A percentile compares a stretch with the other conserved stretches of the same genome.
phyloP scores from a whole-genome alignment of 2,888 invertebrate species.

The Tetrapedia diversipes region DNA sequence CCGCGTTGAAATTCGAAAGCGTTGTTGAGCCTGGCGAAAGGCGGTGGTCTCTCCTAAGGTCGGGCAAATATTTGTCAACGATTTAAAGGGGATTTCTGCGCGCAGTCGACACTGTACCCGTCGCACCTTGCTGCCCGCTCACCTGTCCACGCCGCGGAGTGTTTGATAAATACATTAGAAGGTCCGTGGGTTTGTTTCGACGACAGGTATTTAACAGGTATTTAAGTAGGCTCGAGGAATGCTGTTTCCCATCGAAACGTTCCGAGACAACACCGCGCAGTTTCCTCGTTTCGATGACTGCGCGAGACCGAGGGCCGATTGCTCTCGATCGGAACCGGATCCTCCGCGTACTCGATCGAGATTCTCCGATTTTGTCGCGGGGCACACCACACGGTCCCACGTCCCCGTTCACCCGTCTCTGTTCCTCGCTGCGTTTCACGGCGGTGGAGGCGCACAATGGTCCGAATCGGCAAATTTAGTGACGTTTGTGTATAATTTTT shows the following conservation, averaged over 20 bases:
- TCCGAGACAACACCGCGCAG: no score
- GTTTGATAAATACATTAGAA: slow-evolving; percentile 80
- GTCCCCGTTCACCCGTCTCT: slow-evolving; percentile 22
- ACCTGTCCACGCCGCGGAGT: slow-evolving; percentile 63
- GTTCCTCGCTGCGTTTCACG: slow-evolving; percentile 44
- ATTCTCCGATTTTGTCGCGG: slow-evolving; percentile 76
- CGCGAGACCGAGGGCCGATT: slow-evolving; percentile 60
- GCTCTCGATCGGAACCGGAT: slow-evolving; percentile 74
- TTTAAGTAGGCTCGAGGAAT: slow-evolving; percentile 53
- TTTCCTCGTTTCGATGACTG: no score
- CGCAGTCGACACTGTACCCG: slow-evolving; percentile 63
- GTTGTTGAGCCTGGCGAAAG: slow-evolving; percentile 21
- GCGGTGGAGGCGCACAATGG: no score
- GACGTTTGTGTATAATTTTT: no score
- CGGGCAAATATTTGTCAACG: slow-evolving; percentile 78
- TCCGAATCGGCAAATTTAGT: no score
- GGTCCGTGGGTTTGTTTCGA: slow-evolving; percentile 74
- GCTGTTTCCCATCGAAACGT: slow-evolving; percentile 2
- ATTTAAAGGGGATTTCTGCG: slow-evolving; percentile 77
- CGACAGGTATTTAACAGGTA: slow-evolving; percentile 76
- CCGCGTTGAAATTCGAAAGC: slow-evolving; percentile 3
- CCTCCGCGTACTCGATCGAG: slow-evolving; percentile 74
- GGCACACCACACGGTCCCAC: slow-evolving; percentile 52
- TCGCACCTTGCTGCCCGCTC: slow-evolving; percentile 65
- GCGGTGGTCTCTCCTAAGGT: slow-evolving; percentile 35